Percentiles rank a stretch among this genome's conserved stretches.
phyloP scores from a whole-genome alignment of 2,888 invertebrate species.

The Leptopilina myrica region DNA sequence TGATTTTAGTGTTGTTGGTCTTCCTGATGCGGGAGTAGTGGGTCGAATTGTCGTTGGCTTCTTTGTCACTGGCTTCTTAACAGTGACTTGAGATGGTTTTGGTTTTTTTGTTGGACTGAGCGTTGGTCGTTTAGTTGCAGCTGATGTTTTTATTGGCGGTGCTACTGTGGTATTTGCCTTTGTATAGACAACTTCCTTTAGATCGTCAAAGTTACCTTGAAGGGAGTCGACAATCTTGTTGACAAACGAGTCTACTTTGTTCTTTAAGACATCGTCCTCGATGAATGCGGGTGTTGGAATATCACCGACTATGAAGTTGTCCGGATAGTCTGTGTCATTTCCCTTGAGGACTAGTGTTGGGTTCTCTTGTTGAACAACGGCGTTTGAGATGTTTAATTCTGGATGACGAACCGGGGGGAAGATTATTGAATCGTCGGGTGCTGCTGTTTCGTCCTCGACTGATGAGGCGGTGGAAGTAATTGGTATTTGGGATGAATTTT shows the following conservation, averaged over 20 bases:
- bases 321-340: constrained; percentile 75
- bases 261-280: constrained; percentile 86
- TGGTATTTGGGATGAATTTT: constrained; percentile 53
- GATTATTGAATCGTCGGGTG: constrained; percentile 84
- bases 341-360: constrained; percentile 70
- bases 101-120: constrained; percentile 70
- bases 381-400: constrained; percentile 84
- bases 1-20: constrained; percentile 60
- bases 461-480: constrained; percentile 55
- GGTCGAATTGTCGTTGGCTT: constrained; percentile 75
- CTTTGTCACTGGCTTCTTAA: constrained; percentile 62
- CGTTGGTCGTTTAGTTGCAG: constrained; percentile 62
- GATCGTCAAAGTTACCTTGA: constrained; percentile 88
- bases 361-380: constrained; percentile 77
- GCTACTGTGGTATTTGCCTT: constrained; percentile 72
- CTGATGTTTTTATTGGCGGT: constrained; percentile 59
- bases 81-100: constrained; percentile 58
- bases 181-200: constrained; percentile 86
- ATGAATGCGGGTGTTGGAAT: constrained; percentile 87
- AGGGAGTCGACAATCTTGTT: constrained; percentile 90
- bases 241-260: constrained; percentile 89
- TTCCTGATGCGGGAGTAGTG: constrained; percentile 68
- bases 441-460: constrained; percentile 81
- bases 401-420: constrained; percentile 93
- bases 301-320: constrained; percentile 80